Evolutionary conservation across 1,140 invertebrate species (phyloP), one percentile per base, ranked within the genome.

Genomic region (Babylonia areolata): DNA sequence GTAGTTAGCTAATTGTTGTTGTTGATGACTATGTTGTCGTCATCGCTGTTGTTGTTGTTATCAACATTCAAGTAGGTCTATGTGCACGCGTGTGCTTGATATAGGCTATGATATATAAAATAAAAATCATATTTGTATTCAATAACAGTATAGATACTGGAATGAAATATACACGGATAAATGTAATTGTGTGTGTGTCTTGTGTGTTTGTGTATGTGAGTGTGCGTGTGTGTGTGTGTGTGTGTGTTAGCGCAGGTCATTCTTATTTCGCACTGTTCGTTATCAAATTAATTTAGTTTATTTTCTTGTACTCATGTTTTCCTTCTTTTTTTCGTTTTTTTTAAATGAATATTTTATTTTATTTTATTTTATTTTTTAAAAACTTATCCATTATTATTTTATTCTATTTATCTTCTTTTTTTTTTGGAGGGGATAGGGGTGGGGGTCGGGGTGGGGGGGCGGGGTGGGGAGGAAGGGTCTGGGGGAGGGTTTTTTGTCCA

Each of bases 151-250:
- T 77, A 6, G 20, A 5, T 77, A 33, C 35, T 20, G 5, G 15
- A 11, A 33, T 77, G 73, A 5, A 5, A 31, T 12, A 31, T 12
- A 9, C 6, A 31, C 31, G 15, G 5, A 31, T 35, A 31, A 35
- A 11, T 37, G 5, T 31, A 39, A 3, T 17, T 77, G 73, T 31
- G 73, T 31, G 35, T 31, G 23, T 23, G 73, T 77, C 6, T 23
- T 69, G 20, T 31, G 58, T 23, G 58, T 3, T 6, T 5, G 73
- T 37, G 35, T 77, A 39, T 77, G 73, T 23, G 35, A 3, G 73
- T 35, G 33, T 77, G 73, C 37, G 73, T 77, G 73, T 35, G 73
- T 77, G 73, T 35, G 73, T 77, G 33, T 77, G 33, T 77, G 73
- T 77, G 73, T 77, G 73, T 35, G n/a, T 35, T 3, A 3, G n/a